Evolutionary conservation across 2,113 vertebrate species (phyloP).

Genomic region (Ophiodon elongatus): DNA sequence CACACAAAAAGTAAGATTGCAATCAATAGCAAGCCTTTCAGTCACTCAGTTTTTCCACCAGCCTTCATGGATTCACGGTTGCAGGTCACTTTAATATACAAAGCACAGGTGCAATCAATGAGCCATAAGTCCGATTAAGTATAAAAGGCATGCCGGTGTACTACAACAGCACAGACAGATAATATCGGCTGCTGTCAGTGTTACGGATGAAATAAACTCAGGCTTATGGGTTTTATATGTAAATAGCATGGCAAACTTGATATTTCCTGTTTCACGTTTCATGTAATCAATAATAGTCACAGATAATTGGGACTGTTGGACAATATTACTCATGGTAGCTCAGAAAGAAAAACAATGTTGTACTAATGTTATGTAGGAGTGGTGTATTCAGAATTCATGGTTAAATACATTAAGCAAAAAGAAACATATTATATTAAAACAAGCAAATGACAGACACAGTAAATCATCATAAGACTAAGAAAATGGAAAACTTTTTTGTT

Average conservation of each 20-base stretch:
- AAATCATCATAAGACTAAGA: not conserved
- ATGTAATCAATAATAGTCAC: not conserved
- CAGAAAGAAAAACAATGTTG: not conserved
- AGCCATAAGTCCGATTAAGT: not conserved
- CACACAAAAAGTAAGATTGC: slow-evolving; percentile 31
- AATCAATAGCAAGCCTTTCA: slow-evolving; percentile 54
- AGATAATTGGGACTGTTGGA: not conserved
- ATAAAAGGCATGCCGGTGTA: not conserved
- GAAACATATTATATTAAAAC: not conserved
- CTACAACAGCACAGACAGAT: not conserved
- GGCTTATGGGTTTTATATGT: not conserved
- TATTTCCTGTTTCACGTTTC: not conserved
- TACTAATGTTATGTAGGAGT: not conserved
- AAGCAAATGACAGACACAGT: not conserved
- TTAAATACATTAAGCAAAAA: not conserved
- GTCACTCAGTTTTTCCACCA: slow-evolving; percentile 37
- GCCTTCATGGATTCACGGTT: slow-evolving; percentile 17
- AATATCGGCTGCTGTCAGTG: not conserved
- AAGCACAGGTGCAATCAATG: slow-evolving; percentile 24
- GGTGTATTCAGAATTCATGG: not conserved
- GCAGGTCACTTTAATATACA: slow-evolving; percentile 21
- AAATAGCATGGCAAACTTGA: not conserved
- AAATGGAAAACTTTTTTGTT: slow-evolving; percentile 3
- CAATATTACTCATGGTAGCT: not conserved
- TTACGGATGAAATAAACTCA: not conserved